A percentile compares a stretch with the other conserved stretches of the same genome.
These are phyloP conservation scores for Tupaia chinensis DNA, from an alignment of 2,113 vertebrate species.

Conservation along the genomic window DNA sequence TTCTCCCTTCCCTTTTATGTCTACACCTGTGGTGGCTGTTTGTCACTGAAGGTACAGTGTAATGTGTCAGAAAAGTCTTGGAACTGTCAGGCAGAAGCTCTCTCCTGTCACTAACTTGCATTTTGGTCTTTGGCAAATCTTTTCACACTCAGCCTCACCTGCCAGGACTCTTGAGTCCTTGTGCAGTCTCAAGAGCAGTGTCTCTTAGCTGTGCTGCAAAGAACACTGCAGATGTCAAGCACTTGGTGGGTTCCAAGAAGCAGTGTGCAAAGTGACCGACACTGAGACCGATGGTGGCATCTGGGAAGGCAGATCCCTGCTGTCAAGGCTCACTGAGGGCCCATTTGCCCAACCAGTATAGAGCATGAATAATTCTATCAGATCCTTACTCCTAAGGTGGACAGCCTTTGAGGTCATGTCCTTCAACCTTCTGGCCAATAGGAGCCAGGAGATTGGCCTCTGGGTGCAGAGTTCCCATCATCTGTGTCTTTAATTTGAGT, in stretches of 20 bases:
- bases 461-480: slow-evolving; percentile 81
- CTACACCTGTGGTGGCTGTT: neutral
- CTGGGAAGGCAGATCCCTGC: slow-evolving; percentile 58
- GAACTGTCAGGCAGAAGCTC: neutral
- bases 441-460: slow-evolving; percentile 72
- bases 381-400: slow-evolving; percentile 56
- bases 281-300: slow-evolving; percentile 5
- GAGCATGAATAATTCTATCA: slow-evolving; percentile 83
- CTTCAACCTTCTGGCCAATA: slow-evolving; percentile 30
- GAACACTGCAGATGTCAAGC: neutral
- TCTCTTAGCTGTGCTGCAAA: slow-evolving; percentile 33
- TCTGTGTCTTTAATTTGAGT: slow-evolving; percentile 82
- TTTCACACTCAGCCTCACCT: neutral
- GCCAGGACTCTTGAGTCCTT: neutral
- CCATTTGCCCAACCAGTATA: slow-evolving; percentile 72
- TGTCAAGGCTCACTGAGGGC: slow-evolving; percentile 67
- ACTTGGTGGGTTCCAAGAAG: slow-evolving; percentile 15
- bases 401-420: slow-evolving; percentile 55
- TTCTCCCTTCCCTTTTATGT: neutral
- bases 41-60: neutral
- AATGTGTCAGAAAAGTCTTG: neutral
- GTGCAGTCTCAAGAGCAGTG: neutral
- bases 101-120: neutral
- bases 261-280: slow-evolving; percentile 31
- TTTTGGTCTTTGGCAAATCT: neutral